Evolutionary conservation across 2,888 invertebrate genomes (phyloP).

Genomic region (Galeruca laticollis): DNA sequence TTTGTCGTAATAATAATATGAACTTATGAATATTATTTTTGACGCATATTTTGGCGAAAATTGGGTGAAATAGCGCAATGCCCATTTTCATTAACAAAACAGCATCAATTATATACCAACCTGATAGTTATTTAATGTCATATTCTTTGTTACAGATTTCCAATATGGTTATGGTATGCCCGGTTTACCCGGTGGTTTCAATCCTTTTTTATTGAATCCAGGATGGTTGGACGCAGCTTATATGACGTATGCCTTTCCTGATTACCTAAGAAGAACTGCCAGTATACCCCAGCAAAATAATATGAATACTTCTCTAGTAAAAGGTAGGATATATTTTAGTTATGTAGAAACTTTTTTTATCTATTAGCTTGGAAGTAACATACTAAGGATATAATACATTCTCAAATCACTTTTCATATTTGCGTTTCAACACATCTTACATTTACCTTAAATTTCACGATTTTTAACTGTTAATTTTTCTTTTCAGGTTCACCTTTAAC

Average conservation of each 20-base stretch:
- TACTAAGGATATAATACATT: too few relatives aligned
- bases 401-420: too few relatives aligned
- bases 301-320: constrained; percentile 56
- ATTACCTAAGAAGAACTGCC: constrained; percentile 75
- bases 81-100: too few relatives aligned
- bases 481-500: constrained; percentile 47
- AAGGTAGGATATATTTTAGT: constrained; percentile 53
- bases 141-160: constrained; percentile 73
- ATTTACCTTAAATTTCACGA: too few relatives aligned
- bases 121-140: too few relatives aligned
- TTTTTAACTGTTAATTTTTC: constrained; percentile 14
- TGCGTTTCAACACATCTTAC: too few relatives aligned
- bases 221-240: constrained; percentile 89
- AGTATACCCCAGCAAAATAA: constrained; percentile 62
- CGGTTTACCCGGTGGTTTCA: constrained; percentile 76
- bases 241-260: constrained; percentile 79
- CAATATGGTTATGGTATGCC: constrained; percentile 79
- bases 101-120: too few relatives aligned
- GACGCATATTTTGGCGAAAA: too few relatives aligned
- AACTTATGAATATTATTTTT: too few relatives aligned
- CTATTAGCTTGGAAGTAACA: not conserved
- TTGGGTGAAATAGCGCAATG: too few relatives aligned
- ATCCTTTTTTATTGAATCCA: constrained; percentile 80
- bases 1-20: too few relatives aligned
- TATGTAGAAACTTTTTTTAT: too few relatives aligned